A percentile compares a stretch with the other conserved stretches of the same genome.
phyloP scores from a whole-genome alignment of 2,888 invertebrate genomes.

The Neocrepidodera transversa region DNA sequence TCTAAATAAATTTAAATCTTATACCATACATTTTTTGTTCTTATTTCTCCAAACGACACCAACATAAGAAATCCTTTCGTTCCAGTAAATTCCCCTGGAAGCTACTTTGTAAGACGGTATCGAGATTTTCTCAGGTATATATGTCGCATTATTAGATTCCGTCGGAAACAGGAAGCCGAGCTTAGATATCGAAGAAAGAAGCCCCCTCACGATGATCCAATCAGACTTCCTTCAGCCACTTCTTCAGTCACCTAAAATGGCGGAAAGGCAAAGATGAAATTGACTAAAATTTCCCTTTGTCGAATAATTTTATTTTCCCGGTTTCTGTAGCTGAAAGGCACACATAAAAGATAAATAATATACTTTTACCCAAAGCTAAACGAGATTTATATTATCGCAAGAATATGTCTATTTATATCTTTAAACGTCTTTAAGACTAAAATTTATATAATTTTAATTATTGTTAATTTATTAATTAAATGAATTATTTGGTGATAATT shows the following conservation, averaged over 20 bases:
- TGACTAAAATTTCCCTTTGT: conserved; percentile 34
- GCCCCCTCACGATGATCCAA: conserved; percentile 37
- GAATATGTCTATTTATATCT: neutral
- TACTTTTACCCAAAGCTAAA: neutral
- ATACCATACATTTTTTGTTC: too few species aligned
- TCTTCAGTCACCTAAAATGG: conserved; percentile 33
- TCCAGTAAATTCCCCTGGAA: too few species aligned
- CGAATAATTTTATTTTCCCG: conserved; percentile 30
- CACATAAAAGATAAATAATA: conserved; percentile 22
- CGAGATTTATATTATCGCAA: neutral
- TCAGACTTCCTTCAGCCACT: conserved; percentile 35
- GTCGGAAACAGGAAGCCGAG: conserved; percentile 45
- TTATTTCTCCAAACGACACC: too few species aligned
- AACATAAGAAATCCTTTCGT: too few species aligned
- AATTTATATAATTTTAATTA: too few species aligned
- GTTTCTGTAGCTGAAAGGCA: conserved; percentile 25
- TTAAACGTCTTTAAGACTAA: too few species aligned
- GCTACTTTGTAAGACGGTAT: neutral
- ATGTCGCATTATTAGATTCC: conserved; percentile 40
- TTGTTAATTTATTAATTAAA: too few species aligned
- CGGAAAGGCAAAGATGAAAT: conserved; percentile 35
- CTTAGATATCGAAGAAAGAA: conserved; percentile 42
- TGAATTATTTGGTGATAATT: too few species aligned
- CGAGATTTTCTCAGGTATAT: conserved; percentile 41
- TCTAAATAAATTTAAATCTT: too few species aligned